These are phyloP conservation scores for Paralichthys olivaceus DNA, from an alignment of 2,113 vertebrate species.

Conservation along the genomic window DNA sequence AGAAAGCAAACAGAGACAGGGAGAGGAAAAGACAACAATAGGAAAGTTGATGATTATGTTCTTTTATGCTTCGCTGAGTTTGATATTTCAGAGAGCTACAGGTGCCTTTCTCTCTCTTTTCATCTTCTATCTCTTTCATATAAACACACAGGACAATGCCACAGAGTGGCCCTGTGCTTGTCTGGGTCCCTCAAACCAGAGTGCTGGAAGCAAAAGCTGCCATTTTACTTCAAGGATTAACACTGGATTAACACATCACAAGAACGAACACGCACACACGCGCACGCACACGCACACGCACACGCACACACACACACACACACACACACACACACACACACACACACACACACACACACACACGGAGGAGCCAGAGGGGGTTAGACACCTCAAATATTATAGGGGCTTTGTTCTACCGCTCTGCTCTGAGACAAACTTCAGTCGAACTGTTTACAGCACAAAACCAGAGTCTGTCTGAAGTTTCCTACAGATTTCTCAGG, in stretches of 20 bases:
- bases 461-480: constrained; percentile 30
- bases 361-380: constrained; percentile 13
- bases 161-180: constrained; percentile 34
- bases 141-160: neutral
- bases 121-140: constrained; percentile 8
- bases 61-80: constrained; percentile 22
- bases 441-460: neutral
- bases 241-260: constrained; percentile 59
- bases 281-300: neutral
- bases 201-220: constrained; percentile 36
- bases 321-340: neutral
- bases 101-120: constrained; percentile 22
- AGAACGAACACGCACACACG: neutral
- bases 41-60: constrained; percentile 13
- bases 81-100: constrained; percentile 40
- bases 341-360: neutral
- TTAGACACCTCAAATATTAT: constrained; percentile 39
- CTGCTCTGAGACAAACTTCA: constrained; percentile 39
- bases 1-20: constrained; percentile 9
- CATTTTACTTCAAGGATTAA: constrained; percentile 57
- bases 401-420: constrained; percentile 56
- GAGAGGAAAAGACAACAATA: neutral
- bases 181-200: constrained; percentile 22
- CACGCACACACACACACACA: neutral
- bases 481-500: constrained; percentile 9